Conservation (phyloP, 2,888 invertebrate genomes). For the Rhorus exstirpatorius region DNA sequence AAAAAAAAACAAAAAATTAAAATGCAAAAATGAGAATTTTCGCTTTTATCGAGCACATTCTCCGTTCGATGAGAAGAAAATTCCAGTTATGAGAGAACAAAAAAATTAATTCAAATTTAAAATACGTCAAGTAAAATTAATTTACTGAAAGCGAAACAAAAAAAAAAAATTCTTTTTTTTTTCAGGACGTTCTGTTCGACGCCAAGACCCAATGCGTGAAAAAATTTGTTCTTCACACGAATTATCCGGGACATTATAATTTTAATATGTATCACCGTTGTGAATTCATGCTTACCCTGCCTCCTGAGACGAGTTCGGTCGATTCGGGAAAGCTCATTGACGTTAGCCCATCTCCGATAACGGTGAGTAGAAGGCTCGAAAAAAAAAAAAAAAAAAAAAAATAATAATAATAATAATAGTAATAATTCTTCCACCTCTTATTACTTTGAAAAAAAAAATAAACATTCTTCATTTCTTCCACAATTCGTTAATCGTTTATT, state of each 20-base stretch:
- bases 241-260: slow-evolving; percentile 99
- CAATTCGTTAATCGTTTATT: no score
- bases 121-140: no score
- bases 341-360: slow-evolving; percentile 88
- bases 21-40: neutral
- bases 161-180: slow-evolving; percentile 67
- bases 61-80: no score
- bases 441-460: no score
- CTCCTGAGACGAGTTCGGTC: slow-evolving; percentile 88
- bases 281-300: slow-evolving; percentile 94
- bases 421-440: no score
- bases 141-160: neutral
- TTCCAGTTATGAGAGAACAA: no score
- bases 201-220: slow-evolving; percentile 97
- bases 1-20: neutral
- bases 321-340: slow-evolving; percentile 88
- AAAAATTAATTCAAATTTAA: no score
- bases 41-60: no score
- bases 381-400: no score
- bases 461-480: no score
- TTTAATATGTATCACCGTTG: slow-evolving; percentile 99
- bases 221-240: slow-evolving; percentile 99
- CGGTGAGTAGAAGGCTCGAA: slow-evolving; percentile 87
- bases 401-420: no score
- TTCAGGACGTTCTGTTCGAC: slow-evolving; percentile 98